Conservation (phyloP, 2,797 vertebrate genomes). For the Alosa sapidissima region DNA sequence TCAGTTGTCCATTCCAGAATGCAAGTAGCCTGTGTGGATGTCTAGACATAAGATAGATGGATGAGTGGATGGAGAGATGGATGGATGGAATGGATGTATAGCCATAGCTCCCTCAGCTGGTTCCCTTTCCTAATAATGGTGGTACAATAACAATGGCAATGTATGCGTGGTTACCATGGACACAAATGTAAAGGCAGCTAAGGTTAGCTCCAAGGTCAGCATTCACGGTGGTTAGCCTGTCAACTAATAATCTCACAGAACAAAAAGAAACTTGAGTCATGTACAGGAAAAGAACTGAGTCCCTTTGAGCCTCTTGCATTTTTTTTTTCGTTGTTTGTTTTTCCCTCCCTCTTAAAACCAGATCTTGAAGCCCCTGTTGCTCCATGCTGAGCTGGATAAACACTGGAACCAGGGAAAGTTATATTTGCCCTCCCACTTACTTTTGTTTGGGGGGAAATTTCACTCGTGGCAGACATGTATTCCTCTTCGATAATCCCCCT, state of each 20-base stretch:
- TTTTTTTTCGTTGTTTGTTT: conserved; percentile 52
- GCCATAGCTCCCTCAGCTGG: background rate
- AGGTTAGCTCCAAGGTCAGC: conserved; percentile 37
- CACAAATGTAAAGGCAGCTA: conserved; percentile 12
- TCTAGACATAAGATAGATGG: conserved; percentile 42
- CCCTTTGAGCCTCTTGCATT: conserved; percentile 51
- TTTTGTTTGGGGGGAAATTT: background rate
- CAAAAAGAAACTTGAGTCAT: conserved; percentile 38
- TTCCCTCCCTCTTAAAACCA: conserved; percentile 45
- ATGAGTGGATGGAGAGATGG: conserved; percentile 24
- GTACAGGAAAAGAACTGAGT: conserved; percentile 52
- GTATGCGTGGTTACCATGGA: conserved; percentile 28
- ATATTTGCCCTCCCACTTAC: background rate
- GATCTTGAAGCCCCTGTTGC: background rate
- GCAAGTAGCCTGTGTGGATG: conserved; percentile 23
- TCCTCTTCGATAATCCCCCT: background rate
- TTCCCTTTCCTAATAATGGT: background rate
- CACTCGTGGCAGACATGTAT: background rate
- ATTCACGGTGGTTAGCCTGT: conserved; percentile 24
- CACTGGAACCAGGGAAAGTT: conserved; percentile 33
- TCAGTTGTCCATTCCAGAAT: conserved; percentile 27
- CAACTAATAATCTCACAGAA: conserved; percentile 36
- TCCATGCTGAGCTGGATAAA: conserved; percentile 47
- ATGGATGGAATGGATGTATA: conserved; percentile 1
- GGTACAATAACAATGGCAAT: conserved; percentile 36